Percentiles rank a stretch among this genome's conserved stretches.
phyloP scores from a whole-genome alignment of 2,888 invertebrate genomes.

The Nysson spinosus region DNA sequence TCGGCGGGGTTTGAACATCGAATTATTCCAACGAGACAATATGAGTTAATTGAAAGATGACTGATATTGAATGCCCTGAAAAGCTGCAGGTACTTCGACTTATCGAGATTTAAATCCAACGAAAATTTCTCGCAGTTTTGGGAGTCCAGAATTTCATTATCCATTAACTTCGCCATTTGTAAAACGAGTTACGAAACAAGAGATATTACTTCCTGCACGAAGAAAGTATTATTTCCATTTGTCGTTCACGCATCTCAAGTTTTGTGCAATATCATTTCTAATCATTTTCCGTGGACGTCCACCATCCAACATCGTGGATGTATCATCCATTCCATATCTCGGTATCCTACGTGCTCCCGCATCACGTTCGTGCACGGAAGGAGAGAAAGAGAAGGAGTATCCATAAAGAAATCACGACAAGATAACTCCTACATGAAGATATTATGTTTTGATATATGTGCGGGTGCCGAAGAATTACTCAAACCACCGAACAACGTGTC shows the following conservation, averaged over 20 bases:
- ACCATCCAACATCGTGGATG: conserved; percentile 6
- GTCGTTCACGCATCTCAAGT: not conserved
- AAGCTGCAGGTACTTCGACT: no score
- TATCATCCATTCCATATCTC: conserved; percentile 19
- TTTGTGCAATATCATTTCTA: conserved; percentile 23
- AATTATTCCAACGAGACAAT: no score
- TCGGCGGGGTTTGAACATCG: no score
- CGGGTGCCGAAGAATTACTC: conserved; percentile 42
- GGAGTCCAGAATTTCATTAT: no score
- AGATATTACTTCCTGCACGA: not conserved
- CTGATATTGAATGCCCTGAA: no score
- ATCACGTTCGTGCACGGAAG: conserved; percentile 16
- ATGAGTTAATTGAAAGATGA: no score
- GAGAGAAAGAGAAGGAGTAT: no score
- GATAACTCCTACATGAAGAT: conserved; percentile 48
- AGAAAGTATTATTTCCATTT: conserved; percentile 21
- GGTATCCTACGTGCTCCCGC: conserved; percentile 17
- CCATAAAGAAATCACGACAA: conserved; percentile 36
- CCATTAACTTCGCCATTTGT: no score
- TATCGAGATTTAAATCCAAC: no score
- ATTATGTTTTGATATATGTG: conserved; percentile 43
- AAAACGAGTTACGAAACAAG: no score
- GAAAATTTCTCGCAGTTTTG: no score
- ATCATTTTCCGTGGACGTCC: conserved; percentile 29
- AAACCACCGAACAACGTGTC: conserved; percentile 2